Evolutionary conservation across 1,140 invertebrate genomes (phyloP).

Genomic region (Zaprionus kolodkinae): DNA sequence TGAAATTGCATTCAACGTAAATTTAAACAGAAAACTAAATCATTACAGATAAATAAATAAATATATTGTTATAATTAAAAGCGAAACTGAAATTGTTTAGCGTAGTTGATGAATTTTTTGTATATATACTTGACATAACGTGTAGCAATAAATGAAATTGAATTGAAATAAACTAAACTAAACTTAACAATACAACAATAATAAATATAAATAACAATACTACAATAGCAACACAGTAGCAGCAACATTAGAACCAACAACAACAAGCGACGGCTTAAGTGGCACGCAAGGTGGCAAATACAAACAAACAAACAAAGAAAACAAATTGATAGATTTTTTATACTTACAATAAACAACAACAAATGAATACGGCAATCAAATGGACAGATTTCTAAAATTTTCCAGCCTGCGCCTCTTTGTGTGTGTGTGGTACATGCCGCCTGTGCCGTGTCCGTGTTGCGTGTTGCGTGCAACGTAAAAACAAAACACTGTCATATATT

Average conservation of each 20-base stretch:
- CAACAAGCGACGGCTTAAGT: slow-evolving; percentile 20
- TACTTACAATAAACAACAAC: slow-evolving; percentile 28
- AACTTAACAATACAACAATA: slow-evolving; percentile 34
- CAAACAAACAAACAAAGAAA: slow-evolving; percentile 24
- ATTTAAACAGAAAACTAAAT: slow-evolving; percentile 50
- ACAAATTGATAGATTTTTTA: slow-evolving; percentile 60
- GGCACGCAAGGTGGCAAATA: slow-evolving; percentile 49
- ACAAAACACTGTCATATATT: slow-evolving; percentile 59
- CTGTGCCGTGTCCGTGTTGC: slow-evolving; percentile 44
- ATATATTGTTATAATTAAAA: slow-evolving; percentile 77
- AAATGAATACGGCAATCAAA: slow-evolving; percentile 70
- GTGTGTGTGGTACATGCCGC: slow-evolving; percentile 16
- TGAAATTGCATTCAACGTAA: slow-evolving; percentile 77
- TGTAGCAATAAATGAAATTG: slow-evolving; percentile 74
- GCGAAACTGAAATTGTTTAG: slow-evolving; percentile 76
- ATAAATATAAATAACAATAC: slow-evolving; percentile 31
- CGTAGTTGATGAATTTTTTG: slow-evolving; percentile 79
- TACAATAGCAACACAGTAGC: slow-evolving; percentile 7
- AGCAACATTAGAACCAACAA: slow-evolving; percentile 25
- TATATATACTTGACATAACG: slow-evolving; percentile 78
- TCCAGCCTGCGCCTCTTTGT: slow-evolving; percentile 62
- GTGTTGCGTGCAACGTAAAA: slow-evolving; percentile 29
- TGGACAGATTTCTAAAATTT: slow-evolving; percentile 76
- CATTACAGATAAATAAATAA: slow-evolving; percentile 59
- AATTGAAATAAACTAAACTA: slow-evolving; percentile 63